Conservation (phyloP, 2,113 vertebrate species). For the Spheniscus mendiculus region DNA sequence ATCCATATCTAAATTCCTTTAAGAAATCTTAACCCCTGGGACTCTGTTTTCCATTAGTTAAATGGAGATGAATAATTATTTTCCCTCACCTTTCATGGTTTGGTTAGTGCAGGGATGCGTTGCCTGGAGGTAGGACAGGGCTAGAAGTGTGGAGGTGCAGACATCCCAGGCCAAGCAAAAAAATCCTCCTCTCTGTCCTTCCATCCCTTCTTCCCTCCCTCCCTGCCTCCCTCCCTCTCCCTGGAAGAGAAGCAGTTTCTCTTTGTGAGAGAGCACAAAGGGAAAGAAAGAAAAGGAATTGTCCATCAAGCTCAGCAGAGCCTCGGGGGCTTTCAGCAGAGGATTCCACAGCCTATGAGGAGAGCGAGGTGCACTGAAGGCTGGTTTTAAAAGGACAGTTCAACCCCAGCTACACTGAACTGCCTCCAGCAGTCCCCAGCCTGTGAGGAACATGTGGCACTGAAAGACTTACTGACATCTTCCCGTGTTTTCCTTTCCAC, state of each 20-base stretch:
- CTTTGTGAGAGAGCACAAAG: constrained; percentile 61
- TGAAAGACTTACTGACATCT: not conserved
- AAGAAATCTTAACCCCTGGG: not conserved
- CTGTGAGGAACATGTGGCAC: constrained; percentile 17
- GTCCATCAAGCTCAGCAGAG: constrained; percentile 63
- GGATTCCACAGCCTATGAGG: constrained; percentile 34
- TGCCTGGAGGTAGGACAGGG: constrained; percentile 6
- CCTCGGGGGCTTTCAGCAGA: constrained; percentile 54
- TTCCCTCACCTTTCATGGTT: constrained; percentile 37
- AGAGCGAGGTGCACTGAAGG: not conserved
- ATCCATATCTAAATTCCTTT: not conserved
- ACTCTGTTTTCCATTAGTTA: not conserved
- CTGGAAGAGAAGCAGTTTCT: constrained; percentile 49
- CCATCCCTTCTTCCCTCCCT: not conserved
- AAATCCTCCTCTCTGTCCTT: not conserved
- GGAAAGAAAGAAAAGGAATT: constrained; percentile 61
- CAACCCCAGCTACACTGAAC: not conserved
- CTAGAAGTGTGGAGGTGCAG: constrained; percentile 24
- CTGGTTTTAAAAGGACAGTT: constrained; percentile 40
- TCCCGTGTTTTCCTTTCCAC: not conserved
- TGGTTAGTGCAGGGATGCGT: constrained; percentile 37
- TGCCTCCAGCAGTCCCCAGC: not conserved
- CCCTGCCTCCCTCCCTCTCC: not conserved
- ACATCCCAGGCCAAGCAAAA: constrained; percentile 9
- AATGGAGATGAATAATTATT: constrained; percentile 48